Conservation (phyloP, 2,888 invertebrate species). For the Muscina levida region DNA sequence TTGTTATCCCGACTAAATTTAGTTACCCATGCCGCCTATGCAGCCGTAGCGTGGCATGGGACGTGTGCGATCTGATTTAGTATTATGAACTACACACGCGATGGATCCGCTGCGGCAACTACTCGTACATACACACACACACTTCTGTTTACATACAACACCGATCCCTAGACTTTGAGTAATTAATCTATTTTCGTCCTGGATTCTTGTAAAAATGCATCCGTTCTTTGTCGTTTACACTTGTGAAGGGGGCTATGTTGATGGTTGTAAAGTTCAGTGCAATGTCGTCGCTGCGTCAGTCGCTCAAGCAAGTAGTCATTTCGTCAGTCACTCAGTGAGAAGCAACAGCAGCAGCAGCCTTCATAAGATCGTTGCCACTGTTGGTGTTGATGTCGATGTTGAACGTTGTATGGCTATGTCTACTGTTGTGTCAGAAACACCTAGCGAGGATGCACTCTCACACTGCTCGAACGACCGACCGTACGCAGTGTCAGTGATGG, state of each 20-base stretch:
- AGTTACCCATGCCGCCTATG: too few species aligned
- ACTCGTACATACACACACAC: conserved; percentile 43
- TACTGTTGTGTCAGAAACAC: too few species aligned
- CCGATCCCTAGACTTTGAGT: conserved; percentile 61
- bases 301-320: too few species aligned
- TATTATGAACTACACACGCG: conserved; percentile 6
- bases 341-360: conserved; percentile 36
- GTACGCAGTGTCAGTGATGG: too few species aligned
- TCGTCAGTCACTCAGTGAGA: background rate
- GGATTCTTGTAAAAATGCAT: conserved; percentile 65
- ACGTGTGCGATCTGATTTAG: conserved; percentile 27
- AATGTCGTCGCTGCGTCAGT: conserved; percentile 48
- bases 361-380: conserved; percentile 61
- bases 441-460: too few species aligned
- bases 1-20: too few species aligned
- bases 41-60: background rate
- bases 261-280: conserved; percentile 32
- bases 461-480: too few species aligned
- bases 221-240: conserved; percentile 50
- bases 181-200: conserved; percentile 70
- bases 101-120: conserved; percentile 1
- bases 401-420: conserved; percentile 45
- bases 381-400: conserved; percentile 40
- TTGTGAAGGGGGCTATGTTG: conserved; percentile 60
- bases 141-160: conserved; percentile 53